Conservation (phyloP, 2,113 vertebrate species). For the Ceuthmochares aereus region DNA sequence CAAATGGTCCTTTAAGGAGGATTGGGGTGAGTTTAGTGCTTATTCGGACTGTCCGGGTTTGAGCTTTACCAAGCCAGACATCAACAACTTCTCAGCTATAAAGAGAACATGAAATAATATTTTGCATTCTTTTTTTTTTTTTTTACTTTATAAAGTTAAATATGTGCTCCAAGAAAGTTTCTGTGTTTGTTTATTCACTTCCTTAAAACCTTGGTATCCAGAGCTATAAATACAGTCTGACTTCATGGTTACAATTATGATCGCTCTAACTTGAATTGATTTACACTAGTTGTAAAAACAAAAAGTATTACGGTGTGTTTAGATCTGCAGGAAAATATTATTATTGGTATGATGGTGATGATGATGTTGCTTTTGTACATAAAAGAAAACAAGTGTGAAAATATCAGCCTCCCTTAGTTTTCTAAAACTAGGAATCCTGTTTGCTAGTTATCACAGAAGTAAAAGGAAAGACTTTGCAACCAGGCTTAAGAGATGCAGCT, state of each 20-base stretch:
- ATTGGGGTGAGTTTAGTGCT: neutral
- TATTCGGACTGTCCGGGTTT: rapidly evolving
- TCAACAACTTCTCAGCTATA: neutral
- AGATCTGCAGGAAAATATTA: neutral
- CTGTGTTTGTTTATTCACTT: conserved; percentile 24
- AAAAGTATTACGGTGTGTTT: neutral
- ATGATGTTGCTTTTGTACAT: neutral
- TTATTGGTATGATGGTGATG: neutral
- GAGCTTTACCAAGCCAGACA: neutral
- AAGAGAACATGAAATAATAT: conserved; percentile 19
- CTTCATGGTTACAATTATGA: neutral
- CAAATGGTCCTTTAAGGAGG: neutral
- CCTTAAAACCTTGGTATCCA: neutral
- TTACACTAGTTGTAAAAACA: neutral
- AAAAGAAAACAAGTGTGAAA: neutral
- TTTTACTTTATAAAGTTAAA: neutral
- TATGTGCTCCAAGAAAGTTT: neutral
- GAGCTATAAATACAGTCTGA: conserved; percentile 31
- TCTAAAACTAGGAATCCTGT: neutral
- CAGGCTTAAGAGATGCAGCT: neutral
- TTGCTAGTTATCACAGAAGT: neutral
- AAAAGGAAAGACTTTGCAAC: neutral
- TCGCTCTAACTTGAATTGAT: neutral
- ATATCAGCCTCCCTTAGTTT: neutral
- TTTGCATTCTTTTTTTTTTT: neutral